Evolutionary conservation across 2,888 invertebrate genomes (phyloP).

Genomic region (Hedya salicella): DNA sequence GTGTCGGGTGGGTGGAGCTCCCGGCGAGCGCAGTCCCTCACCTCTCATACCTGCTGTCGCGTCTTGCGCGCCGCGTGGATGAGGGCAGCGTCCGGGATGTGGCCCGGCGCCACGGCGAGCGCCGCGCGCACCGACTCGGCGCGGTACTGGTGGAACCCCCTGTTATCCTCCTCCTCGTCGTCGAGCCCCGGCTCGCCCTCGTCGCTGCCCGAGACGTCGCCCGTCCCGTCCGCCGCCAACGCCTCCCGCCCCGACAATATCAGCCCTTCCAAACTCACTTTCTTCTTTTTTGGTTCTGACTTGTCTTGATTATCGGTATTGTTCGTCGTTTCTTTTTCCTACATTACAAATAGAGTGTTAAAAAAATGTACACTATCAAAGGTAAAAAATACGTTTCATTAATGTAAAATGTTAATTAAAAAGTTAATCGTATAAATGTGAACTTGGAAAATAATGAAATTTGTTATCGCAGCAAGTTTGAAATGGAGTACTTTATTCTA

Average conservation of each 20-base stretch:
- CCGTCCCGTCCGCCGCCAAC: slow-evolving; percentile 90
- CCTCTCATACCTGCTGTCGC: slow-evolving; percentile 93
- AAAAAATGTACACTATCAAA: no score
- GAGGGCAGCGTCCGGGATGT: slow-evolving; percentile 98
- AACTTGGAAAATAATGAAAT: no score
- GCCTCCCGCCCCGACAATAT: slow-evolving; percentile 93
- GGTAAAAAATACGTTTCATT: no score
- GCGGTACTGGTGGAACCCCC: slow-evolving; percentile 80
- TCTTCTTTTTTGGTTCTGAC: slow-evolving; percentile 66
- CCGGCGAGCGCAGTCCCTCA: slow-evolving; percentile 85
- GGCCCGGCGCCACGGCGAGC: slow-evolving; percentile 90
- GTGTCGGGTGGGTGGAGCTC: background rate
- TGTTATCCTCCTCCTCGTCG: slow-evolving; percentile 67
- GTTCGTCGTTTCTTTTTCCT: slow-evolving; percentile 57
- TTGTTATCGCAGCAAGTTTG: no score
- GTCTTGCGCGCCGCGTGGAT: slow-evolving; percentile 98
- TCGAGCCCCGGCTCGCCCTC: slow-evolving; percentile 76
- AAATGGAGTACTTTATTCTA: no score
- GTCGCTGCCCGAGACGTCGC: slow-evolving; percentile 84
- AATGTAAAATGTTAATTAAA: no score
- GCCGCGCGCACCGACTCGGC: slow-evolving; percentile 91
- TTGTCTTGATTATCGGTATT: slow-evolving; percentile 54
- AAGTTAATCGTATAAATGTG: no score
- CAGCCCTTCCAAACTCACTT: slow-evolving; percentile 80
- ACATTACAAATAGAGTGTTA: slow-evolving; percentile 46